phyloP scores from a whole-genome alignment of 2,888 invertebrate genomes.

The Catocala nupta region DNA sequence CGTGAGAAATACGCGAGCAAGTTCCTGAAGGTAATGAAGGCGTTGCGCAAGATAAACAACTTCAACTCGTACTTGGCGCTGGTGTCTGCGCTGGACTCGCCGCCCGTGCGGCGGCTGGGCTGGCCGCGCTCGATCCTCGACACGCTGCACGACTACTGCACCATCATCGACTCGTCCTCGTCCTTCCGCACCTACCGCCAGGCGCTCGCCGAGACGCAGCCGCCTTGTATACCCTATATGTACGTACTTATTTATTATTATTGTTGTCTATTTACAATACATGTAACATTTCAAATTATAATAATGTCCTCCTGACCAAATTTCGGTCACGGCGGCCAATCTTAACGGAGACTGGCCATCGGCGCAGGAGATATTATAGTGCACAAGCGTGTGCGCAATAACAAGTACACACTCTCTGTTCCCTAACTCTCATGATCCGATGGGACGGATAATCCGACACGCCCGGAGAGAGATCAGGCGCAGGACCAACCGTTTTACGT shows the following conservation, averaged over 20 bases:
- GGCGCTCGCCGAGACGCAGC: constrained; percentile 97
- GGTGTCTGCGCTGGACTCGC: constrained; percentile 98
- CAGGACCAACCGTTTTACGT: too few relatives aligned
- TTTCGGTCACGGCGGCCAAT: too few relatives aligned
- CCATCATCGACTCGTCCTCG: constrained; percentile 98
- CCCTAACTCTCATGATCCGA: too few relatives aligned
- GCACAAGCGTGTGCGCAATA: too few relatives aligned
- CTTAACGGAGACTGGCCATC: too few relatives aligned
- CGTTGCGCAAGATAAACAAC: constrained; percentile 98
- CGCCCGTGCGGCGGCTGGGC: constrained; percentile 96
- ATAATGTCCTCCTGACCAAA: too few relatives aligned
- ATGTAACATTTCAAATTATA: too few relatives aligned
- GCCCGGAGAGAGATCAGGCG: too few relatives aligned
- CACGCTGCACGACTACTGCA: constrained; percentile 97
- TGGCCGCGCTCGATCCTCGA: constrained; percentile 97
- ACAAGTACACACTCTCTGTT: too few relatives aligned
- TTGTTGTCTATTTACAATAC: too few relatives aligned
- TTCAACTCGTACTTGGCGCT: constrained; percentile 99
- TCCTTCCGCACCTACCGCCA: constrained; percentile 99
- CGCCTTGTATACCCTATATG: constrained; percentile 99
- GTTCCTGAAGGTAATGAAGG: constrained; percentile 99
- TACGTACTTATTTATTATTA: constrained; percentile 83
- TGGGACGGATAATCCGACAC: too few relatives aligned
- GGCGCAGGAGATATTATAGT: too few relatives aligned
- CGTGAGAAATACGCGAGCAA: constrained; percentile 97